phyloP scores from a whole-genome alignment of 2,797 vertebrate species.

The Ambastaia sidthimunki region DNA sequence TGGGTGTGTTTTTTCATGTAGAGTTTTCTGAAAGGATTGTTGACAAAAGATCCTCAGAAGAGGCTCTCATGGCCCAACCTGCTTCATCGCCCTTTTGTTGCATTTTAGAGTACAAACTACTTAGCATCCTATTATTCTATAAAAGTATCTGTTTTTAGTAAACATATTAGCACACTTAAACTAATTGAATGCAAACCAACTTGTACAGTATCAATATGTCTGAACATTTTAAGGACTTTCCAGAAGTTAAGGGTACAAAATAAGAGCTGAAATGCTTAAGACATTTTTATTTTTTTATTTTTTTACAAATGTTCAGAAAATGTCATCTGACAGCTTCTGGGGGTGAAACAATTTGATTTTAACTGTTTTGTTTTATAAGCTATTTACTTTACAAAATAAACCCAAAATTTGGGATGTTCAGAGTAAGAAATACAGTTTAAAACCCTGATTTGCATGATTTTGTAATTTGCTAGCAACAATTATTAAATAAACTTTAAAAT shows the following conservation, averaged over 20 bases:
- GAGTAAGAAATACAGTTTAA: not conserved
- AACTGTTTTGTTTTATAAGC: not conserved
- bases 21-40: constrained; percentile 93
- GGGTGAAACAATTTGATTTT: no score
- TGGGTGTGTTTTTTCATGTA: constrained; percentile 59
- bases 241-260: not conserved
- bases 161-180: not conserved
- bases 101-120: constrained; percentile 84
- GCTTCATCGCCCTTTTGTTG: constrained; percentile 91
- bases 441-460: not conserved
- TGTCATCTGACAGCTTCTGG: no score
- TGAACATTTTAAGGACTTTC: not conserved
- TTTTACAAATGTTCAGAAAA: not conserved
- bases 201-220: not conserved
- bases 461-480: not conserved
- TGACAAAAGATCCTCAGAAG: constrained; percentile 90
- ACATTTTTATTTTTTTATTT: no score
- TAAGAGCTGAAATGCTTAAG: not conserved
- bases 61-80: constrained; percentile 93
- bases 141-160: not conserved
- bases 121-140: not conserved
- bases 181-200: not conserved
- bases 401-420: no score
- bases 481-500: not conserved
- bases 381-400: not conserved